These are phyloP conservation scores for Catostylus mosaicus DNA, from an alignment of 30 jellyfish, hydroid and myxozoan species.

Conservation along the genomic window DNA sequence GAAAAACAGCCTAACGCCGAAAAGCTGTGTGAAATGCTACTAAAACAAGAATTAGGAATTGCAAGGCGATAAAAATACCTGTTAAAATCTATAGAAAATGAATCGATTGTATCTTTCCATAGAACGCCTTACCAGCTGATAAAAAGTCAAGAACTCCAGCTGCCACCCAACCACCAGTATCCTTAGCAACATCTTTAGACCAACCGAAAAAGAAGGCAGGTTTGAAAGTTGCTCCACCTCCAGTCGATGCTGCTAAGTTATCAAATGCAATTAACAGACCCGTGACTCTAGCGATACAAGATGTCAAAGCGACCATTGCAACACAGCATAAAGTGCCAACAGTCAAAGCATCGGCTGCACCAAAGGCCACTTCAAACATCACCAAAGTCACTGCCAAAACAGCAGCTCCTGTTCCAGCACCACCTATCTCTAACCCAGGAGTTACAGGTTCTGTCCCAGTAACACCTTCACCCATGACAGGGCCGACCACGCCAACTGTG, in stretches of 20 bases:
- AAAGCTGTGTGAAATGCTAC: no score
- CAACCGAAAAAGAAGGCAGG: background rate
- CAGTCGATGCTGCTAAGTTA: constrained; percentile 7
- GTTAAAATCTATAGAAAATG: no score
- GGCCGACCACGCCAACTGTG: constrained; percentile 32
- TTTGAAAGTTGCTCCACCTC: background rate
- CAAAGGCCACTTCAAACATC: constrained; percentile 20
- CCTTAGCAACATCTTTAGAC: background rate
- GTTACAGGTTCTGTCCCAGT: constrained; percentile 18
- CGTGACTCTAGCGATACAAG: constrained; percentile 35
- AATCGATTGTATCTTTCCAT: no score
- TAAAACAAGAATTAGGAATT: no score
- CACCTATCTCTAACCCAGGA: constrained; percentile 9
- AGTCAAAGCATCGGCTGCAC: background rate
- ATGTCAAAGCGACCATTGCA: constrained; percentile 25
- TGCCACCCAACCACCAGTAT: background rate
- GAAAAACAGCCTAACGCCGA: no score
- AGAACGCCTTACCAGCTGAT: no score
- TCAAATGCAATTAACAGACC: constrained; percentile 6
- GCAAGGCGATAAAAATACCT: no score
- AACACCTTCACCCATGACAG: background rate
- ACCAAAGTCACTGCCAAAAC: constrained; percentile 1
- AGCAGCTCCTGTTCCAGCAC: background rate
- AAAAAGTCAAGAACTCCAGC: no score
- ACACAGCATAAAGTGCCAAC: constrained; percentile 37